Conservation (phyloP, 2,888 invertebrate species). For the Isoperla grammatica region DNA sequence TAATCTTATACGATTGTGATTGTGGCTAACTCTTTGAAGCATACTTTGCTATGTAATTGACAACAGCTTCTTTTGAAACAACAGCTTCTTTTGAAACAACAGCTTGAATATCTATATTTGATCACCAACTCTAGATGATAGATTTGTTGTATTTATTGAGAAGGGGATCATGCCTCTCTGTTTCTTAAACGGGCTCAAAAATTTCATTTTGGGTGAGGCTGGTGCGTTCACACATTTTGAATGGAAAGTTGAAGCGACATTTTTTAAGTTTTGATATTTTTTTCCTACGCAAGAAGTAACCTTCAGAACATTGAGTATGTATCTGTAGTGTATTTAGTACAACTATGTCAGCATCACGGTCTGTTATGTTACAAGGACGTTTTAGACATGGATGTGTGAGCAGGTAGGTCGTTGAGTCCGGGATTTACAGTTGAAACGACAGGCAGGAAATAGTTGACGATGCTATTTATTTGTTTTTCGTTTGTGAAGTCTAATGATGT, state of each 20-base stretch:
- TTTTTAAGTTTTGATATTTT: background rate
- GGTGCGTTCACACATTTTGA: no score
- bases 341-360: background rate
- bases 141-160: no score
- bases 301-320: slow-evolving; percentile 17
- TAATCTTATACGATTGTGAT: background rate
- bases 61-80: no score
- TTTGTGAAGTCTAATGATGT: background rate
- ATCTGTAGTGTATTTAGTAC: slow-evolving; percentile 19
- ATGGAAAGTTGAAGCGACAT: slow-evolving; percentile 27
- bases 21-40: slow-evolving; percentile 18
- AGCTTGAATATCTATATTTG: slow-evolving; percentile 22
- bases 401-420: slow-evolving; percentile 8
- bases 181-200: background rate
- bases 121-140: slow-evolving; percentile 25
- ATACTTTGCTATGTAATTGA: slow-evolving; percentile 28
- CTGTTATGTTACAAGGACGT: background rate
- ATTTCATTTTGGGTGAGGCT: background rate
- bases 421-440: slow-evolving; percentile 25
- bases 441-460: slow-evolving; percentile 16
- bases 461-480: background rate
- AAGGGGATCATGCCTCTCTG: slow-evolving; percentile 19
- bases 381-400: slow-evolving; percentile 22
- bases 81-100: slow-evolving; percentile 11
- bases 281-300: no score